Percentiles rank a stretch among this genome's conserved stretches.
Conservation (phyloP, 2,888 invertebrate genomes). For the Laothoe populi region DNA sequence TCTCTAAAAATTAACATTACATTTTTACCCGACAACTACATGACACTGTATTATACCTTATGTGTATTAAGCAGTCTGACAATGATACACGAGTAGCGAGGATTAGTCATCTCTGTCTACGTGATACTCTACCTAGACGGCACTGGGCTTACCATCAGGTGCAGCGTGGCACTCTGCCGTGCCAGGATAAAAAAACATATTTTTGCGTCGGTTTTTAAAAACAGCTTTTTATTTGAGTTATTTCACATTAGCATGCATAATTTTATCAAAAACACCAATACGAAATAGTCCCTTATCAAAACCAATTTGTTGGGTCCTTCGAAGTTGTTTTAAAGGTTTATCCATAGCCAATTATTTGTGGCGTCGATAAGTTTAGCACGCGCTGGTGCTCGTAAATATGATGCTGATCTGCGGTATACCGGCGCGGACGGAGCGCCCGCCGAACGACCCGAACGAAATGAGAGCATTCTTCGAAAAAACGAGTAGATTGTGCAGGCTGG, state of each 20-base stretch:
- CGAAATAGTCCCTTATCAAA: neutral
- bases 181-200: no score
- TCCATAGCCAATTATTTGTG: constrained; percentile 18
- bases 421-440: constrained; percentile 26
- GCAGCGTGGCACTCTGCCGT: no score
- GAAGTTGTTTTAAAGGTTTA: neutral
- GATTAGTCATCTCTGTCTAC: no score
- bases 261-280: neutral
- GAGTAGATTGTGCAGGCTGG: neutral
- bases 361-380: constrained; percentile 40
- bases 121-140: no score
- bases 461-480: neutral
- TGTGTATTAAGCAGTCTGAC: no score
- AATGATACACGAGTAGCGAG: no score
- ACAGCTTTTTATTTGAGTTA: neutral
- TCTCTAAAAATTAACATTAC: no score
- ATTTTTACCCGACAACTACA: no score
- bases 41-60: no score
- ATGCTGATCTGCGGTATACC: constrained; percentile 68
- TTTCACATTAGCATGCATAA: no score
- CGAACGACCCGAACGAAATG: constrained; percentile 6
- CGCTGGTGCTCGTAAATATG: constrained; percentile 66
- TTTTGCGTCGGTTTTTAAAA: no score
- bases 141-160: no score
- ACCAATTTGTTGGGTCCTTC: constrained; percentile 15